Evolutionary conservation across 2,113 vertebrate genomes (phyloP), one percentile per base, ranked within the genome.

Genomic region (Cranoglanis bouderius): DNA sequence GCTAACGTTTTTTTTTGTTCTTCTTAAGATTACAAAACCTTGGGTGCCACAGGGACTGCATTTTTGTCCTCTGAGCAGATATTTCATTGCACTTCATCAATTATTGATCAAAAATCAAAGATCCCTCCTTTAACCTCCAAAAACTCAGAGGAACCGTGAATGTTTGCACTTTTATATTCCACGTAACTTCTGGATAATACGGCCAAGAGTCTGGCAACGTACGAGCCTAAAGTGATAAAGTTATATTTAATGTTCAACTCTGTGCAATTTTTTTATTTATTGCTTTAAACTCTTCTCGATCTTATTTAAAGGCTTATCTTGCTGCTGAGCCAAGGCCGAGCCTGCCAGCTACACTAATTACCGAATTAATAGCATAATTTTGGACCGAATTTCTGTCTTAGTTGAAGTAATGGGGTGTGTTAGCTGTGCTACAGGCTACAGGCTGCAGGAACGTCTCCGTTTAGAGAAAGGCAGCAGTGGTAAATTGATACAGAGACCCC

Each of bases 401-500:
- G 51, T 55, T 35, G 51, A 38, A 81, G 51, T 82, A 82, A 82
- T 82, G 80, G 32, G 32, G 51, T 38, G 80, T 82, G 32, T 82
- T 82, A 82, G 80, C 53, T 57, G 51, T 55, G 53, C n/a, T 82
- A 21, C 51, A 80, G 46, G 49, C 29, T 32, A 81, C 26, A 59
- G 1, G 19, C 81, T 38, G 81, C 32, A 59, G 53, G 21, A 82
- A 38, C 8, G 21, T 57, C 81, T 59, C 32, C 5, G 12, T 82
- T 82, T 82, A 40, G 35, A 82, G 53, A 40, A 57, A 13, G 32
- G 32, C 55, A 59, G 16, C 19, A 13, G 9, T 24, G 53, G 53
- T 82, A 82, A 82, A 82, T 59, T 70, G 86, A 87, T 57, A 87
- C 63, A 16, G 78, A n/a, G 29, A 13, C 21, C 49, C 46, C 5